Evolutionary conservation across 2,888 invertebrate species (phyloP).

Genomic region (Metallyticus violacea): DNA sequence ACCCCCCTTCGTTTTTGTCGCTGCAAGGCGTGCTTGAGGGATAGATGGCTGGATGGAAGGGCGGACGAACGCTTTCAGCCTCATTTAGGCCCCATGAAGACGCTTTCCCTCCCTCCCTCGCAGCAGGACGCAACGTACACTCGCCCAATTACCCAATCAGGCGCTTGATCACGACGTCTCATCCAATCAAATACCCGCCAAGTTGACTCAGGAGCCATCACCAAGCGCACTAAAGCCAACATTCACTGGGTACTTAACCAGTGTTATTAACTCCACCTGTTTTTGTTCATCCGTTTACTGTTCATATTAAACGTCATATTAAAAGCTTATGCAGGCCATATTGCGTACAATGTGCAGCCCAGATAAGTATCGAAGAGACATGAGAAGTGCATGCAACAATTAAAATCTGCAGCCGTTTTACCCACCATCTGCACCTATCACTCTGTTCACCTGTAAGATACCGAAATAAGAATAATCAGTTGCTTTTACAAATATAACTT

Average conservation of each 20-base stretch:
- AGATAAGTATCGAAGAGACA: background rate
- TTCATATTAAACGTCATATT: background rate
- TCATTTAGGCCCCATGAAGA: background rate
- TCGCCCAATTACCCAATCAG: slow-evolving; percentile 14
- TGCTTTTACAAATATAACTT: no score
- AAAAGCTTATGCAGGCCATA: background rate
- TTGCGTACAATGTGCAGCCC: background rate
- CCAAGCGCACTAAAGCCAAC: background rate
- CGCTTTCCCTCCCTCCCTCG: background rate
- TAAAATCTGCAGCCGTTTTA: no score
- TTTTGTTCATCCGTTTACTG: background rate
- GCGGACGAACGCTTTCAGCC: background rate
- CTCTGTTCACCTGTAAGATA: no score
- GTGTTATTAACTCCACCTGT: background rate
- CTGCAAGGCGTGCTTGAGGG: no score
- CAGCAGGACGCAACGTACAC: background rate
- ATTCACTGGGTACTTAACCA: background rate
- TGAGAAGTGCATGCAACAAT: background rate
- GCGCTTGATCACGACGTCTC: slow-evolving; percentile 6
- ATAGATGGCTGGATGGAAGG: background rate
- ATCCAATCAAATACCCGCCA: background rate
- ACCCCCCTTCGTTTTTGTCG: background rate
- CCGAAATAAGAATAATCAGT: no score
- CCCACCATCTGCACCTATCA: no score
- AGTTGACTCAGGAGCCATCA: background rate